Base-by-base conservation (phyloP, 2,888 invertebrate genomes). In the Pseudococcus longispinus region DNA sequence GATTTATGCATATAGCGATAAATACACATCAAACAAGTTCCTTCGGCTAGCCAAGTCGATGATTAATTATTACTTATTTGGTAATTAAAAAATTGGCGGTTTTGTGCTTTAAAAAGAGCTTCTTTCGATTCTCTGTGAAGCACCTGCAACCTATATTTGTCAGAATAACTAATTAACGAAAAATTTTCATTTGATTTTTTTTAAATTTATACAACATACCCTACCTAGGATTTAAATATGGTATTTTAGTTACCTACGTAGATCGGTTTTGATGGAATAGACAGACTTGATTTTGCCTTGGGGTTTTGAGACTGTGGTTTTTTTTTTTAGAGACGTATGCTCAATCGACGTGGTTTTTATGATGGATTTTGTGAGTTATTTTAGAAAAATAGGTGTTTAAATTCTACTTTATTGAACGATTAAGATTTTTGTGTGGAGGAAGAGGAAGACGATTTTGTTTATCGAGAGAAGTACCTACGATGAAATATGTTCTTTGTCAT, bases 1-100 rank as follows among this genome's bases (percentile, higher is more conserved):
- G 77, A 80, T 80, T 80, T 80, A 80, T 80, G 77, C 77, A 80
- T 80, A 29, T 42, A 42, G 77, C 77, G 42, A 29, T 42, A 80
- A 80, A 80, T 80, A 80, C 42, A 37, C 32, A 80, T 80, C 77
- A 80, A 80, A 80, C 77, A 23, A 80, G 42, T 80, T 42, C 42
- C 18, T 80, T 42, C 20, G 37, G 70, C 15, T 70, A 18, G 70
- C 70, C 5, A 80, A 37, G 42, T 42, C 11, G 26, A 80, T 80
- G n/a, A 80, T 29, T 29, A 42, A 37, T 80, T 42, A 42, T 80
- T 42, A 80, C 29, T 42, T 80, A 80, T 80, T 70, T 80, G 42
- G 77, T 80, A 42, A 80, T 42, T 80, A 23, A 80, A 80, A 80
- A 80, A 80, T 80, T 80, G 42, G 11, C 18, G 29, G 8, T 42